Evolutionary conservation across 2,113 vertebrate species (phyloP).

Genomic region (Anhinga rufa): DNA sequence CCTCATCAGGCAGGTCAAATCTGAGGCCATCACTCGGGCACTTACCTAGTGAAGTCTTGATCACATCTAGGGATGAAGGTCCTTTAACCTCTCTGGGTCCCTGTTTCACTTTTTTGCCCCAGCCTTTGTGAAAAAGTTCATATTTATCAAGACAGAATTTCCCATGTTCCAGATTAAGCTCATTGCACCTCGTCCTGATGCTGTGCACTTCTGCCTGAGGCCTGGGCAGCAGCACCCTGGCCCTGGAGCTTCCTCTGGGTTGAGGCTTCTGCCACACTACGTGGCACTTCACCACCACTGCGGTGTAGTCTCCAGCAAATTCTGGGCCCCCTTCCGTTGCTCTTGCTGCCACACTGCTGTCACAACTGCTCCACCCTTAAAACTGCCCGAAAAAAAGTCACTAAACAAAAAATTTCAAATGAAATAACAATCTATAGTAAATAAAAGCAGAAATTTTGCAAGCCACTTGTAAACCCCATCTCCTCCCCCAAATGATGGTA

Average conservation of each 20-base stretch:
- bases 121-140: neutral
- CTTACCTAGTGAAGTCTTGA: neutral
- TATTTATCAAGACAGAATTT: neutral
- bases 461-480: neutral
- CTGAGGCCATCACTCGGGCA: neutral
- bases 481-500: neutral
- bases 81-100: neutral
- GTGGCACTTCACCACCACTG: neutral
- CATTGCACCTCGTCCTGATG: neutral
- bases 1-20: neutral
- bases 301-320: neutral
- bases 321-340: neutral
- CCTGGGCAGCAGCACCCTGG: neutral
- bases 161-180: neutral
- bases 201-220: neutral
- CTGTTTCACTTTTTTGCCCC: neutral
- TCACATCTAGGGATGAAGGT: neutral
- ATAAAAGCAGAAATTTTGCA: neutral
- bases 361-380: neutral
- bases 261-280: accelerated
- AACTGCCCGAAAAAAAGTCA: neutral
- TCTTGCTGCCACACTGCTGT: neutral
- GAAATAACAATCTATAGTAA: neutral
- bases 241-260: neutral
- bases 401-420: neutral